A percentile compares a stretch with the other conserved stretches of the same genome.
Evolutionary conservation across 2,888 invertebrate genomes (phyloP).

Genomic region (Platycheirus albimanus): DNA sequence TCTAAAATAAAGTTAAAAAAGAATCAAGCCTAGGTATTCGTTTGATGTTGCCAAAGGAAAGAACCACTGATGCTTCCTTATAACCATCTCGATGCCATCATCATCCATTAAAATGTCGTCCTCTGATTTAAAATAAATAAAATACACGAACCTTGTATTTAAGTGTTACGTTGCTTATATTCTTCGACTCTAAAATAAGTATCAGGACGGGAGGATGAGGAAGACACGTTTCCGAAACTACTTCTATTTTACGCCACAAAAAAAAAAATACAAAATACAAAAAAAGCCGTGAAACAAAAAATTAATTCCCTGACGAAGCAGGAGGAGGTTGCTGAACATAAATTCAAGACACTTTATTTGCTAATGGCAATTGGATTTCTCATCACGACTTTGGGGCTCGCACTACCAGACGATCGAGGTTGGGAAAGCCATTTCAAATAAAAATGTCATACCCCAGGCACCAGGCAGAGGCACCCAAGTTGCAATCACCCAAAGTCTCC

Average conservation of each 20-base stretch:
- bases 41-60: slow-evolving; percentile 44
- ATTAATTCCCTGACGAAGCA: slow-evolving; percentile 19
- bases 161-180: slow-evolving; percentile 35
- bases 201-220: slow-evolving; percentile 1
- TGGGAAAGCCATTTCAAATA: slow-evolving; percentile 53
- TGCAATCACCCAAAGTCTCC: not conserved
- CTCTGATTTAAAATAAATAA: slow-evolving; percentile 66
- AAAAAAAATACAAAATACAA: not conserved
- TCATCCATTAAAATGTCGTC: slow-evolving; percentile 67
- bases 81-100: slow-evolving; percentile 22
- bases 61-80: slow-evolving; percentile 28
- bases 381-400: slow-evolving; percentile 56
- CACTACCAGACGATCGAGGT: slow-evolving; percentile 18
- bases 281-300: slow-evolving; percentile 29
- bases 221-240: slow-evolving; percentile 43
- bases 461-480: too few relatives aligned
- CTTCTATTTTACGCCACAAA: slow-evolving; percentile 10
- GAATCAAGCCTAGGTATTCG: slow-evolving; percentile 35
- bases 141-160: slow-evolving; percentile 58
- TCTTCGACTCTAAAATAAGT: slow-evolving; percentile 26
- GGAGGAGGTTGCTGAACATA: slow-evolving; percentile 31
- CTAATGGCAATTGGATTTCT: slow-evolving; percentile 61
- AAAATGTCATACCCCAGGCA: slow-evolving; percentile 21
- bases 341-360: slow-evolving; percentile 43
- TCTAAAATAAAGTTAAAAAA: slow-evolving; percentile 28